phyloP scores from a whole-genome alignment of 2,797 vertebrate species.

The Chaenodraco wilsoni region DNA sequence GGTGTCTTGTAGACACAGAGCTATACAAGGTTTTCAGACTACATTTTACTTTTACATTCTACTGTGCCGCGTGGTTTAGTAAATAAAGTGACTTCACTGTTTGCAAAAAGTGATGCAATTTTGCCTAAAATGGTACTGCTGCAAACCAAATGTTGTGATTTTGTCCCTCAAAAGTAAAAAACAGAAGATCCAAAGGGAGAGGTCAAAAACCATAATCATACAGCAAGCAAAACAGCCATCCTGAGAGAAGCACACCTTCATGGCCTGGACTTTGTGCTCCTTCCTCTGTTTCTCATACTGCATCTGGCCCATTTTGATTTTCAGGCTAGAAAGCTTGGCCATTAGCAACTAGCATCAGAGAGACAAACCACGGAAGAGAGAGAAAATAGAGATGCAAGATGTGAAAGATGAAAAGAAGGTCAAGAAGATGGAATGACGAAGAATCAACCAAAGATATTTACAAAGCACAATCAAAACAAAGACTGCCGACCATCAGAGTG shows the following conservation, averaged over 20 bases:
- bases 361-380: slow-evolving; percentile 81
- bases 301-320: slow-evolving; percentile 99
- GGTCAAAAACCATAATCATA: slow-evolving; percentile 75
- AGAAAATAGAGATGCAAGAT: slow-evolving; percentile 62
- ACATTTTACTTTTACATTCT: slow-evolving; percentile 40
- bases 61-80: slow-evolving; percentile 28
- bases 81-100: slow-evolving; percentile 29
- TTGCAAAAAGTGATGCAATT: slow-evolving; percentile 35
- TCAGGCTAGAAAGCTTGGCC: slow-evolving; percentile 99
- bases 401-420: slow-evolving; percentile 59
- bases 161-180: slow-evolving; percentile 43
- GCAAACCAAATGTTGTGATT: slow-evolving; percentile 22
- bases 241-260: slow-evolving; percentile 90
- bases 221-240: slow-evolving; percentile 70
- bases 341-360: slow-evolving; percentile 93
- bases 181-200: slow-evolving; percentile 63
- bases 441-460: slow-evolving; percentile 29
- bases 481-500: background rate
- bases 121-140: slow-evolving; percentile 7
- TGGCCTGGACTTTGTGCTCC: slow-evolving; percentile 91
- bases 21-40: slow-evolving; percentile 27
- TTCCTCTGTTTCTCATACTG: slow-evolving; percentile 98
- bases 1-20: slow-evolving; percentile 33
- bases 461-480: slow-evolving; percentile 14
- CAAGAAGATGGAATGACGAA: slow-evolving; percentile 32